Conservation (phyloP, 2,888 invertebrate species). For the Tiliacea aurago region DNA sequence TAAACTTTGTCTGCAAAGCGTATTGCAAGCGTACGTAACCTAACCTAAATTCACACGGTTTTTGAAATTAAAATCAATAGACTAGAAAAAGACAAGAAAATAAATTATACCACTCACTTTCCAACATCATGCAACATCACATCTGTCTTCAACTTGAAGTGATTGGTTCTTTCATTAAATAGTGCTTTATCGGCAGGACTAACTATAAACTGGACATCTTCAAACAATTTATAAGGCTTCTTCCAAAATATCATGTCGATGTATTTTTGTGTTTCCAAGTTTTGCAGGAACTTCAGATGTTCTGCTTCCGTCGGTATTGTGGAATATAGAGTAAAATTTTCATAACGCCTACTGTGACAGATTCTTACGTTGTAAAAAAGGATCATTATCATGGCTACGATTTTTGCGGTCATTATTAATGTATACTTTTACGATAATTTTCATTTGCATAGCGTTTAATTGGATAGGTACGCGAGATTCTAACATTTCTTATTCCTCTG, state of each 20-base stretch:
- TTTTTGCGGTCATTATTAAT: constrained; percentile 72
- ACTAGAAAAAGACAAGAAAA: too few species aligned
- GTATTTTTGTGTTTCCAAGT: constrained; percentile 75
- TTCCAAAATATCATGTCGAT: constrained; percentile 80
- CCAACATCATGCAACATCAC: constrained; percentile 73
- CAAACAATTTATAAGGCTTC: constrained; percentile 74
- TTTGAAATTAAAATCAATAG: too few species aligned
- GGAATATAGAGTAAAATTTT: constrained; percentile 73
- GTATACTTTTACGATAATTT: constrained; percentile 45
- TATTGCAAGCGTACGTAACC: too few species aligned
- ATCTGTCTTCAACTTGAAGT: constrained; percentile 71
- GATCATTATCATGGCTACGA: constrained; percentile 68
- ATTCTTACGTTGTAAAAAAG: constrained; percentile 68
- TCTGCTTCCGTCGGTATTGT: constrained; percentile 68
- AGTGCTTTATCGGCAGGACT: constrained; percentile 69
- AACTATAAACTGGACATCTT: constrained; percentile 77
- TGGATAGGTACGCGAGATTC: background rate
- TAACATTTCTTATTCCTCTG: constrained; percentile 38
- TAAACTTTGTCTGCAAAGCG: too few species aligned
- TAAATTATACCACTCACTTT: constrained; percentile 67
- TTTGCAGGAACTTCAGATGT: constrained; percentile 80
- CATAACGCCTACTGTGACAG: constrained; percentile 72
- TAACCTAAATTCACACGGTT: too few species aligned
- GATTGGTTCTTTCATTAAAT: constrained; percentile 75
- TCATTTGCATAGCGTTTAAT: constrained; percentile 15